Evolutionary conservation across 2,888 invertebrate genomes (phyloP).

Genomic region (Lycophotia porphyrea): DNA sequence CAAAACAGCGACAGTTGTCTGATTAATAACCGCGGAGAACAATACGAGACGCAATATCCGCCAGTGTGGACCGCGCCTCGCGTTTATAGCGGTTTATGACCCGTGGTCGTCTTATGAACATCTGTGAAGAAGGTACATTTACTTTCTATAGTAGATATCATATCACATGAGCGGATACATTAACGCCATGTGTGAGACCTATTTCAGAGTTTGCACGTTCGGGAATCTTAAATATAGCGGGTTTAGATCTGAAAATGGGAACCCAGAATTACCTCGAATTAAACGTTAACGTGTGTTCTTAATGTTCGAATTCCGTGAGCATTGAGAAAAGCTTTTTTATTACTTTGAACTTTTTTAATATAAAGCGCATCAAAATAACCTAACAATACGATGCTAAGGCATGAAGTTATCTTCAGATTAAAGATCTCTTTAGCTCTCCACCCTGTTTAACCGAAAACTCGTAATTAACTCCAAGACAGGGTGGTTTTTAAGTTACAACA

Average conservation of each 20-base stretch:
- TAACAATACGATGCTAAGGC: not conserved
- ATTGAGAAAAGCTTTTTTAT: not conserved
- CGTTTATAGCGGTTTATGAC: constrained; percentile 70
- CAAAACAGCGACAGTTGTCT: constrained; percentile 71
- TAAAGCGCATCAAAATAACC: not conserved
- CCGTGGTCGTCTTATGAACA: constrained; percentile 68
- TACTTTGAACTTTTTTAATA: not conserved
- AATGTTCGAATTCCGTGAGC: constrained; percentile 37
- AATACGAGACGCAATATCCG: constrained; percentile 82
- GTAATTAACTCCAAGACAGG: no score
- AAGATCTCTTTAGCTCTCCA: not conserved
- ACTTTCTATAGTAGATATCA: constrained; percentile 58
- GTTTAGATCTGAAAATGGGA: constrained; percentile 43
- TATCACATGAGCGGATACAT: constrained; percentile 56
- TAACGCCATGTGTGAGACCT: constrained; percentile 58
- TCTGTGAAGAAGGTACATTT: constrained; percentile 62
- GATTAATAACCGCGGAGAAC: constrained; percentile 78
- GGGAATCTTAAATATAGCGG: constrained; percentile 12
- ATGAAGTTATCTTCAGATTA: not conserved
- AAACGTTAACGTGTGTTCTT: constrained; percentile 39
- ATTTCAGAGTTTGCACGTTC: constrained; percentile 47
- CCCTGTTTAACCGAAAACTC: not conserved
- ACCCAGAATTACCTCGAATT: constrained; percentile 41
- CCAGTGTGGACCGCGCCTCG: constrained; percentile 72
- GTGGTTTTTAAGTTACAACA: not conserved